These are phyloP conservation scores for Thunnus maccoyii DNA, from an alignment of 2,113 vertebrate species.

Conservation along the genomic window DNA sequence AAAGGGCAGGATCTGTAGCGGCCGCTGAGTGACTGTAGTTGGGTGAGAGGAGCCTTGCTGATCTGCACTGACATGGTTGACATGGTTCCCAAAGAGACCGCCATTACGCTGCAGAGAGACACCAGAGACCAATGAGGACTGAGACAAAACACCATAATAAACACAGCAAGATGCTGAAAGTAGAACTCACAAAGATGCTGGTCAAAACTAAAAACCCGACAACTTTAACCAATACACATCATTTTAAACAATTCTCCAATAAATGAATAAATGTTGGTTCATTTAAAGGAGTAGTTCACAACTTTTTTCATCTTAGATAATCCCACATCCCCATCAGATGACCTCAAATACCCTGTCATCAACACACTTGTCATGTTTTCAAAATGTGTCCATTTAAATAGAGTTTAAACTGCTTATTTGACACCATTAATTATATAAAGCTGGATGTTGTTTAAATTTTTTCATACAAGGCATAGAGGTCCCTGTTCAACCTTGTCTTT, in stretches of 20 bases:
- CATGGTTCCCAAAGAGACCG: constrained; percentile 94
- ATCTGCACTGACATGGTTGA: constrained; percentile 91
- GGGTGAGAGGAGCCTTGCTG: constrained; percentile 88
- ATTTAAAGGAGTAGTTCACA: no score
- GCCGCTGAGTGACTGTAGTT: constrained; percentile 95
- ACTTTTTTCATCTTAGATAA: no score
- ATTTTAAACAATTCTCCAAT: no score
- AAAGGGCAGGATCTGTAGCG: constrained; percentile 93
- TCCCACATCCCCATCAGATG: not conserved
- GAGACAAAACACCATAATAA: not conserved
- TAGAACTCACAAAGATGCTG: not conserved
- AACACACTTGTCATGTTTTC: no score
- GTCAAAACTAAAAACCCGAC: not conserved
- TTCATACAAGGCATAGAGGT: no score
- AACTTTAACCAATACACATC: no score
- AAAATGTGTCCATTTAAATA: no score
- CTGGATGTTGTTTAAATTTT: no score
- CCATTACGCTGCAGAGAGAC: constrained; percentile 91
- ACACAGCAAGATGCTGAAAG: not conserved
- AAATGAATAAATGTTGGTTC: no score
- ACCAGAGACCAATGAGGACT: not conserved
- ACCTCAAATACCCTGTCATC: not conserved
- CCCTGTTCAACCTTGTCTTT: no score
- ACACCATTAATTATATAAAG: no score
- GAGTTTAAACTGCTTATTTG: no score